Evolutionary conservation across 37 sponge, comb jelly and placozoan species (phyloP).

Genomic region (Theonella swinhoei): DNA sequence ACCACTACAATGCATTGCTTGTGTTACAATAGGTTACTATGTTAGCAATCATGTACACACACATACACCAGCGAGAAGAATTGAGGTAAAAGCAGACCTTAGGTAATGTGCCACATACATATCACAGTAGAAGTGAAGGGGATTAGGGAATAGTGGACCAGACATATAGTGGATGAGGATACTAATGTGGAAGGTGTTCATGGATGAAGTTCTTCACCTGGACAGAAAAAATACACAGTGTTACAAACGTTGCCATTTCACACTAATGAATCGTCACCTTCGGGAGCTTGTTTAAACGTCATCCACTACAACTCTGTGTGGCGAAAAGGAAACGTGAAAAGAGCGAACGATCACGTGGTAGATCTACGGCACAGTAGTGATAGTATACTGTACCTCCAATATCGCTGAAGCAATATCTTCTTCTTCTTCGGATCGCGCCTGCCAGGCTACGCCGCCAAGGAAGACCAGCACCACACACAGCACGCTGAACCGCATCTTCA

Average conservation of each 20-base stretch:
- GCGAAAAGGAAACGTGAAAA: neutral
- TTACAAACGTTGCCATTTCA: neutral
- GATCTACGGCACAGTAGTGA: neutral
- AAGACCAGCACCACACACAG: neutral
- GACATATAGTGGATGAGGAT: no score
- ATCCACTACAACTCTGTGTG: constrained; percentile 84
- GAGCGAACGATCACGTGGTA: neutral
- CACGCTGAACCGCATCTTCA: neutral
- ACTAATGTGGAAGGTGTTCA: constrained; percentile 75
- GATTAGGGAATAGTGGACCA: no score
- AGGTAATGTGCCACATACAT: no score
- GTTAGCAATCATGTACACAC: no score
- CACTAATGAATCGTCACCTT: constrained; percentile 20
- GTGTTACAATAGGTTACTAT: no score
- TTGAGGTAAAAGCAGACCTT: no score
- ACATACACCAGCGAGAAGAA: no score
- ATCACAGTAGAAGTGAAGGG: no score
- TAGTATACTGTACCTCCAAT: constrained; percentile 1
- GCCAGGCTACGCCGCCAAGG: neutral
- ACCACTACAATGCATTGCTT: no score
- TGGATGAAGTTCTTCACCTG: constrained; percentile 84
- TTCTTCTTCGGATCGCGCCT: neutral
- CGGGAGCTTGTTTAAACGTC: constrained; percentile 88
- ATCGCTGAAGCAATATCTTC: neutral
- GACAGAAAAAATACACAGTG: neutral